These are phyloP conservation scores for Parus major DNA, from an alignment of 2,113 vertebrate genomes.

Conservation along the genomic window DNA sequence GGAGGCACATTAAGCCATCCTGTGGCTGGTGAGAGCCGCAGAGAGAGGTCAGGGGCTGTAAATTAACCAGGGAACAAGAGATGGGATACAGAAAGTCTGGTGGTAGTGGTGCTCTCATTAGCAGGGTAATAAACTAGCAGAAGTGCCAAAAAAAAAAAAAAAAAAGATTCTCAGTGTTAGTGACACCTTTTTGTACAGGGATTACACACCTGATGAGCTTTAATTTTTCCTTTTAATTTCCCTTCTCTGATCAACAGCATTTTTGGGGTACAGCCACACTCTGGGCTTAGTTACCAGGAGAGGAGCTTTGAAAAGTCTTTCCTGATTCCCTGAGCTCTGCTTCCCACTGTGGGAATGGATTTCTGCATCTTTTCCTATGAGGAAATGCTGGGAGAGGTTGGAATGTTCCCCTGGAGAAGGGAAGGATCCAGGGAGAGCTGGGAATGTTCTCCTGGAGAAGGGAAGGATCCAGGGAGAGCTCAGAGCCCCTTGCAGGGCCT, in stretches of 20 bases:
- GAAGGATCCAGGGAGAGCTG: background rate
- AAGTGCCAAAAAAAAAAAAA: background rate
- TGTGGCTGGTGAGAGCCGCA: background rate
- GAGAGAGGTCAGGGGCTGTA: background rate
- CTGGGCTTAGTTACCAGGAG: accelerated
- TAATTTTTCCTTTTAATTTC: background rate
- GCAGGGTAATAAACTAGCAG: background rate
- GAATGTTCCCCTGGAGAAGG: accelerated
- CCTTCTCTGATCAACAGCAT: background rate
- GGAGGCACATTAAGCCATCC: constrained; percentile 5
- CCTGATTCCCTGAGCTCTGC: background rate
- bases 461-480: background rate
- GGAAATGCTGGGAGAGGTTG: background rate
- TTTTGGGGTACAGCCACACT: background rate
- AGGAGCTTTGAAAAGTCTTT: background rate
- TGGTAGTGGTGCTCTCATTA: background rate
- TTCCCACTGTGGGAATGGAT: background rate
- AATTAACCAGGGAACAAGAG: background rate
- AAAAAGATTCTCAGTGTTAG: background rate
- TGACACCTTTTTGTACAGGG: background rate
- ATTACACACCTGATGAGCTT: accelerated
- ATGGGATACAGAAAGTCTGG: accelerated
- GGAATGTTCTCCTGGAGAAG: too few species aligned
- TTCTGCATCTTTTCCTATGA: background rate
- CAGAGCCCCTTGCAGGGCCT: accelerated